Conservation (phyloP, 2,888 invertebrate species). For the Imbricaverruca yamaguchii region DNA sequence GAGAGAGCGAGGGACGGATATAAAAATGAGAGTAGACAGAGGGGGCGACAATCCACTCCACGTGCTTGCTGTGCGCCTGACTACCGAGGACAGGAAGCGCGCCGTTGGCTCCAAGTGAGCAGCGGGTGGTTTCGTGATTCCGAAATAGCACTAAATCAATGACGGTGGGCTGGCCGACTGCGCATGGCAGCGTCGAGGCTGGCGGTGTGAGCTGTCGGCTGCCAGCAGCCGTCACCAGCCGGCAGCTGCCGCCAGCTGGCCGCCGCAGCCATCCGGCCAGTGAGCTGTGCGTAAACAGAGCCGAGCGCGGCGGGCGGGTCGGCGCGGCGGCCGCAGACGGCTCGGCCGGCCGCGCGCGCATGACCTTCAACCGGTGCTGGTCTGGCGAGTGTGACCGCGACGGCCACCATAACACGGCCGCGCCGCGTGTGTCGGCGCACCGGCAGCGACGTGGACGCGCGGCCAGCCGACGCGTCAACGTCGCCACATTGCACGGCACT, state of each 20-base stretch:
- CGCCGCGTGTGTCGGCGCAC: too few species aligned
- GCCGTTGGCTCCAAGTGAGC: background rate
- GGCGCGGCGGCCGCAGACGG: background rate
- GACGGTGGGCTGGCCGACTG: background rate
- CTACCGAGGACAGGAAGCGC: background rate
- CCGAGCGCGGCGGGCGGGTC: background rate
- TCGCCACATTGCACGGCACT: too few species aligned
- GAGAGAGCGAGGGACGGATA: too few species aligned
- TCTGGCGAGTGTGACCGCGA: background rate
- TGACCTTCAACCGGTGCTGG: background rate
- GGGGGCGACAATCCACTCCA: too few species aligned
- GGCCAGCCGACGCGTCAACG: too few species aligned
- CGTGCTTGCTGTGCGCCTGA: background rate
- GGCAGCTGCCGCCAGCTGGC: background rate
- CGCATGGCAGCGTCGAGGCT: background rate
- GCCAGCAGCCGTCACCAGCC: background rate
- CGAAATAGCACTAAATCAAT: constrained; percentile 14
- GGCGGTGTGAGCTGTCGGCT: background rate
- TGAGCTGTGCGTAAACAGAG: background rate
- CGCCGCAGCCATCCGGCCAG: background rate
- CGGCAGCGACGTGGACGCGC: too few species aligned
- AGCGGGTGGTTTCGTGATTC: background rate
- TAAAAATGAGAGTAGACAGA: too few species aligned
- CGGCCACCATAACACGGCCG: too few species aligned
- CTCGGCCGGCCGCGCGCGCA: background rate